These are phyloP conservation scores for Recurvirostra avosetta DNA, from an alignment of 2,113 vertebrate species.

Conservation along the genomic window DNA sequence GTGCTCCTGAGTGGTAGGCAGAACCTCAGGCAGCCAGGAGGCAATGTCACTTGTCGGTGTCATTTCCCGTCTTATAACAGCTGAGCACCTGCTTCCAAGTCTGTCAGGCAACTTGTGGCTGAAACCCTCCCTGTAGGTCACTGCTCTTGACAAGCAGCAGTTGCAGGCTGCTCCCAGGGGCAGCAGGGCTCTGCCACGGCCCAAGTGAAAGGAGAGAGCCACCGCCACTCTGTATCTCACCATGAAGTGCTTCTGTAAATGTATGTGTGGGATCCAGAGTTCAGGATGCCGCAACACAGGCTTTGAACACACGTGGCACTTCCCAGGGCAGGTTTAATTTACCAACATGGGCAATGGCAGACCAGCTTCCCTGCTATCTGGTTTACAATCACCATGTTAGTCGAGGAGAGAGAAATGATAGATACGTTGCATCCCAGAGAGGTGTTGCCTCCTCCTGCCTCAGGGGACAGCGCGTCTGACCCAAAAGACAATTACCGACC, in stretches of 20 bases:
- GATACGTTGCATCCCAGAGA: rapidly evolving
- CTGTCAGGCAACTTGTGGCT: background rate
- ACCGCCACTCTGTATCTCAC: too few species aligned
- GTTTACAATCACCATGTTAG: background rate
- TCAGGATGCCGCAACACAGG: rapidly evolving
- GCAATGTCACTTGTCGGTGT: background rate
- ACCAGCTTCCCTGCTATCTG: background rate
- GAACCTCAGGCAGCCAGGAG: background rate
- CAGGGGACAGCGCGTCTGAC: rapidly evolving
- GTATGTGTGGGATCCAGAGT: background rate
- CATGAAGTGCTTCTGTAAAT: background rate
- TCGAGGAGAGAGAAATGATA: background rate
- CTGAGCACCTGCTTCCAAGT: background rate
- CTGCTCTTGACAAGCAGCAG: background rate
- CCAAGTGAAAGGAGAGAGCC: background rate
- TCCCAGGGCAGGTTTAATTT: background rate
- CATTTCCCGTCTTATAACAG: background rate
- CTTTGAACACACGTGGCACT: background rate
- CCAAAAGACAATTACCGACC: background rate
- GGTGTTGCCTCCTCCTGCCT: background rate
- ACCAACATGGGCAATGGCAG: background rate
- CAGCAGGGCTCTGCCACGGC: background rate
- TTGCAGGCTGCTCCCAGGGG: background rate
- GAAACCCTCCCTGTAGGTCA: background rate
- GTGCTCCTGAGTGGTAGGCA: background rate